A percentile compares a stretch with the other conserved stretches of the same genome.
phyloP scores from a whole-genome alignment of 2,888 invertebrate genomes.

The Corbicula japonica region DNA sequence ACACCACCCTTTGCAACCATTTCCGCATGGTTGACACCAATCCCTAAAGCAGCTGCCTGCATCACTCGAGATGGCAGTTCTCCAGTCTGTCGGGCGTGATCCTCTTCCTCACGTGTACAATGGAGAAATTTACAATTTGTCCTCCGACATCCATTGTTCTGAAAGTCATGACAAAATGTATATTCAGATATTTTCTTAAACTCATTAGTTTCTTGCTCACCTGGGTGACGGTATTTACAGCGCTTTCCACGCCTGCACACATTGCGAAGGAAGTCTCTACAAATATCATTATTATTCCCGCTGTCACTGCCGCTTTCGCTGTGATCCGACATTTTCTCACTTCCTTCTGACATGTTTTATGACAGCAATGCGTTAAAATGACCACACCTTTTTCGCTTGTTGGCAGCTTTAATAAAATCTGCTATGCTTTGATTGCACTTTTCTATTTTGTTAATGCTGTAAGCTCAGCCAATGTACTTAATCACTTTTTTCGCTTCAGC shows the following conservation, averaged over 20 bases:
- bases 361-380: too few species aligned
- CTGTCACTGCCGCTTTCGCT: conserved; percentile 81
- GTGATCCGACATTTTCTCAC: conserved; percentile 80
- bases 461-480: too few species aligned
- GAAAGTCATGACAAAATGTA: conserved; percentile 89
- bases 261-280: conserved; percentile 89
- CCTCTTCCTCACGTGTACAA: conserved; percentile 91
- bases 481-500: too few species aligned
- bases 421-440: too few species aligned
- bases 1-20: conserved; percentile 79
- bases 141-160: conserved; percentile 92
- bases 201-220: conserved; percentile 84
- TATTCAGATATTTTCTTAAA: conserved; percentile 83
- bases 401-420: too few species aligned
- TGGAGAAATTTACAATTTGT: conserved; percentile 92
- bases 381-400: too few species aligned
- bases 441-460: too few species aligned
- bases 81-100: conserved; percentile 91
- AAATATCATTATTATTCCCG: conserved; percentile 87
- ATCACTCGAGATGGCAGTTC: conserved; percentile 89
- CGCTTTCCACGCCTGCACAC: conserved; percentile 89
- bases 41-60: conserved; percentile 83
- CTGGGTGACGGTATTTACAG: conserved; percentile 88
- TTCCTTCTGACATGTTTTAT: conserved; percentile 53
- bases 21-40: conserved; percentile 80